Evolutionary conservation across 2,113 vertebrate species (phyloP).

Genomic region (Xerus inauris): DNA sequence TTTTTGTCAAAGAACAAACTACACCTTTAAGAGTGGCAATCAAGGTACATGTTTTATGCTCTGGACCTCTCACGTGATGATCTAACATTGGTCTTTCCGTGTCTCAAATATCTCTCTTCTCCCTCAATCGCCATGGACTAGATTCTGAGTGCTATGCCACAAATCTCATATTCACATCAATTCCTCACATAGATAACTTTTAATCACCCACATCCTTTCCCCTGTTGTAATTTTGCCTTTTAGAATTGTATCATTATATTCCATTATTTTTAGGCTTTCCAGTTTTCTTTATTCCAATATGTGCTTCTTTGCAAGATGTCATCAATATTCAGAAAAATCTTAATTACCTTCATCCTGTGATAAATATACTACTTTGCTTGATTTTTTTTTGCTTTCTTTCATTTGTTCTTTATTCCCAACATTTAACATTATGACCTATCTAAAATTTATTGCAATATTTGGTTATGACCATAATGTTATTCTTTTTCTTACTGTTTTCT

Average conservation of each 20-base stretch:
- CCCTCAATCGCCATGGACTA: neutral
- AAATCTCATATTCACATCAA: neutral
- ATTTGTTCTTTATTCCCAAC: neutral
- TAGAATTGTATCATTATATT: neutral
- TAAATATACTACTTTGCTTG: neutral
- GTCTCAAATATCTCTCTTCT: neutral
- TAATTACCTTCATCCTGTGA: neutral
- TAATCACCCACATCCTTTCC: neutral
- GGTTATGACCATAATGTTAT: slow-evolving; percentile 21
- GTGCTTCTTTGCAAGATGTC: neutral
- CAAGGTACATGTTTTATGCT: neutral
- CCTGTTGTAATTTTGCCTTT: neutral
- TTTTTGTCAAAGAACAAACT: slow-evolving; percentile 7
- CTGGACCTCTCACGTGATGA: neutral
- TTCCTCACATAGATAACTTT: neutral
- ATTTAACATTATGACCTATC: neutral
- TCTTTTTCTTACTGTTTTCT: neutral
- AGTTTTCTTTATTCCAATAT: neutral
- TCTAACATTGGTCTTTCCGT: neutral
- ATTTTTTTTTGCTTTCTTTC: neutral
- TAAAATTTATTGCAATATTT: neutral
- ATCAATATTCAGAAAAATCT: slow-evolving; percentile 24
- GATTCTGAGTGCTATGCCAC: neutral
- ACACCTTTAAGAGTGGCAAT: neutral
- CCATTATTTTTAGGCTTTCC: neutral